Base-by-base conservation (phyloP, 1,140 invertebrate species). In the Drosophila azteca region DNA sequence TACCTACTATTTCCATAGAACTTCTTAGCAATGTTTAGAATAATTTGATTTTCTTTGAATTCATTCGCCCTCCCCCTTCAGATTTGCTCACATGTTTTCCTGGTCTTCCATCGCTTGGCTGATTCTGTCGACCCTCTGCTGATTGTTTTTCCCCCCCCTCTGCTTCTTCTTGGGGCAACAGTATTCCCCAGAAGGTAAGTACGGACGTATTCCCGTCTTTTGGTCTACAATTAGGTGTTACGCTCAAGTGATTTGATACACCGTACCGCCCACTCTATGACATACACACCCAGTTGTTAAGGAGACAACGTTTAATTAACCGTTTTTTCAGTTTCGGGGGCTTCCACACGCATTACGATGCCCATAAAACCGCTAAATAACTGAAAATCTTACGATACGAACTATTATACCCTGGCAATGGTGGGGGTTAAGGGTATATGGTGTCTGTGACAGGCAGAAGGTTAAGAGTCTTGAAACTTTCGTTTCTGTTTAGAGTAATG, bases 121-220 rank as follows among this genome's bases (percentile, higher is more conserved):
- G 64, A 61, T 79, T 83, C 60, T 79, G 79, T 75, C 79, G 79
- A 82, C 80, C 80, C 79, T 71, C 79, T 76, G 76, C 52, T 84
- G 76, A 58, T 54, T 79, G n/a, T 73, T 55, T 22, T 46, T 63
- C 62, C 76, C 64, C 65, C 63, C 59, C 44, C 43, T 48, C 51
- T 60, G 15, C 46, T 64, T 57, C 51, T 60, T 17, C 46, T 59
- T 50, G 46, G 43, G 35, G 11, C 35, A 39, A 13, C 31, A 5
- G 44, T 73, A 49, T 62, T 62, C 50, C 58, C 29, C 6, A 29
- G 57, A 61, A 43, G 51, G 63, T 58, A 5, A 1, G 17, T 20
- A 1, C 17, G 1, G 17, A 20, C 24, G 5, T 26, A 48, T 57
- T 52, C 57, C 53, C 59, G 29, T 58, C 44, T 60, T 60, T 59